Percentiles rank a stretch among this genome's conserved stretches.
These are phyloP conservation scores for Dolomedes plantarius DNA, from an alignment of 2,888 invertebrate genomes.

Conservation along the genomic window DNA sequence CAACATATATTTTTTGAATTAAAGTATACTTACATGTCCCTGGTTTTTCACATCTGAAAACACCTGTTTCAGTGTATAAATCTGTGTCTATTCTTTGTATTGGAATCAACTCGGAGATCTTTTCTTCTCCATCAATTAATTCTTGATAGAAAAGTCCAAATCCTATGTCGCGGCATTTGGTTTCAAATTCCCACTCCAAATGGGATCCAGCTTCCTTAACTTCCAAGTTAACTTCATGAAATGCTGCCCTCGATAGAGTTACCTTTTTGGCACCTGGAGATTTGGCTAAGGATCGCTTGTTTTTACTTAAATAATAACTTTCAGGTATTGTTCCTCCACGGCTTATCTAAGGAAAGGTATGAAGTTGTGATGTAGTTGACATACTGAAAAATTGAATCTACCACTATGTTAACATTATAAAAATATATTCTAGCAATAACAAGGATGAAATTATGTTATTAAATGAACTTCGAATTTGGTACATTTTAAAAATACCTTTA, in stretches of 20 bases:
- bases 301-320: conserved; percentile 32
- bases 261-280: conserved; percentile 17
- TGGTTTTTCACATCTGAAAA: conserved; percentile 36
- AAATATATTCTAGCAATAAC: no score
- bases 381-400: no score
- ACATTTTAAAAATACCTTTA: no score
- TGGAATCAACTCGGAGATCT: conserved; percentile 34
- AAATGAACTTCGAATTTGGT: no score
- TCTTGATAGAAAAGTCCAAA: conserved; percentile 52
- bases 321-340: conserved; percentile 37
- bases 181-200: conserved; percentile 59
- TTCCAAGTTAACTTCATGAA: conserved; percentile 19
- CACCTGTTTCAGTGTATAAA: conserved; percentile 33
- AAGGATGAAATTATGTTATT: no score
- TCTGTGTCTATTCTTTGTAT: conserved; percentile 25
- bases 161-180: conserved; percentile 31
- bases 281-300: neutral
- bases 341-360: conserved; percentile 28
- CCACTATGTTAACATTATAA: no score
- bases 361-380: no score
- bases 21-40: conserved; percentile 46
- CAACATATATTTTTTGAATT: no score
- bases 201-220: conserved; percentile 25
- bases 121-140: conserved; percentile 1
- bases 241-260: conserved; percentile 26